These are phyloP conservation scores for Siniperca knerii DNA, from an alignment of 2,113 vertebrate genomes.

Conservation along the genomic window DNA sequence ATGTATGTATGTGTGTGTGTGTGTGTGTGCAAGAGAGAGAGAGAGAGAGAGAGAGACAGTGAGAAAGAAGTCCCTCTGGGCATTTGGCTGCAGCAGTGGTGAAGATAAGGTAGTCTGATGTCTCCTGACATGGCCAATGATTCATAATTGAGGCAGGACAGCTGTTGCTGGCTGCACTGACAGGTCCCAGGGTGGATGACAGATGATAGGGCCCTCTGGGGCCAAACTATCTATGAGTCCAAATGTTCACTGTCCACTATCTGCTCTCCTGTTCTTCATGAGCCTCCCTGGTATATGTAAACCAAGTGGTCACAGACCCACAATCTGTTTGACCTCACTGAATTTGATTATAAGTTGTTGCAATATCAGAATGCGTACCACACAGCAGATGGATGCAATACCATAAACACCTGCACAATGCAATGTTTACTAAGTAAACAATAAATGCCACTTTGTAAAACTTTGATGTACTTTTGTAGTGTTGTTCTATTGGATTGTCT, in stretches of 20 bases:
- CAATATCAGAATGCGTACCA: not conserved
- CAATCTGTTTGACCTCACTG: constrained; percentile 46
- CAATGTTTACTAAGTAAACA: not conserved
- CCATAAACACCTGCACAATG: not conserved
- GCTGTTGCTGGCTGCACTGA: constrained; percentile 80
- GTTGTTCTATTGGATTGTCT: not conserved
- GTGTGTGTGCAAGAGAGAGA: not conserved
- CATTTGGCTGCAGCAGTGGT: constrained; percentile 67
- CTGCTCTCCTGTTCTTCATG: constrained; percentile 70
- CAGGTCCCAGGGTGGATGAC: constrained; percentile 79
- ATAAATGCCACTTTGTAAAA: not conserved
- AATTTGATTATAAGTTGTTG: constrained; percentile 26
- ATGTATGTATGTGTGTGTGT: constrained; percentile 15
- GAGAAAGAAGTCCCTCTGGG: constrained; percentile 66
- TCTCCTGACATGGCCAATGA: constrained; percentile 80
- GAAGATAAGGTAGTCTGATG: constrained; percentile 77
- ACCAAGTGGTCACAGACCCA: constrained; percentile 44
- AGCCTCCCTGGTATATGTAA: constrained; percentile 59
- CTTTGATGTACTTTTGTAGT: not conserved
- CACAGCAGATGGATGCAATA: not conserved
- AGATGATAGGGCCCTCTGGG: constrained; percentile 78
- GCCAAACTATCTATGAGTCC: constrained; percentile 71
- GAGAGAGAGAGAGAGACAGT: constrained; percentile 19
- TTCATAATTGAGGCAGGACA: constrained; percentile 84
- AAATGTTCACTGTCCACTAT: constrained; percentile 74